Percentiles rank a stretch among this genome's conserved stretches.
These are phyloP conservation scores for Campoletis sonorensis DNA, from an alignment of 1,140 invertebrate species.

Conservation along the genomic window DNA sequence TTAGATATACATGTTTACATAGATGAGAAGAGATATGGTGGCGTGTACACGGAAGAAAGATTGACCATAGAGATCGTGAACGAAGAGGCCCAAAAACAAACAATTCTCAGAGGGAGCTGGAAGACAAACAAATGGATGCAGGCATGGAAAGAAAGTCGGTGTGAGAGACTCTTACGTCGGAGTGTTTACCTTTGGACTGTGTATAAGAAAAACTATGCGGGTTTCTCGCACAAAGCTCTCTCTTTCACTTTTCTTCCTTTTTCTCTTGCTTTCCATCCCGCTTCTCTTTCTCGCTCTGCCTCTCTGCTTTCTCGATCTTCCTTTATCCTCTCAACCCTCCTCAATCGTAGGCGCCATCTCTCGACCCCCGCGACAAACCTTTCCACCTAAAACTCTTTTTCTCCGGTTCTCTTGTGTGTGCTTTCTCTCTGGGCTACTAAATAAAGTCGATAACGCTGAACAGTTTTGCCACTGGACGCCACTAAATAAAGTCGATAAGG, in stretches of 20 bases:
- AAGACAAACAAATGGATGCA: neutral
- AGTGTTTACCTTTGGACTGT: slow-evolving; percentile 3
- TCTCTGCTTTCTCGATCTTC: neutral
- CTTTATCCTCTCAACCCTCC: neutral
- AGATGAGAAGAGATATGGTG: neutral
- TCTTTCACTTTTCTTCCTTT: neutral
- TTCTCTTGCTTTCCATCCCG: neutral
- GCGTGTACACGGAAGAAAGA: too few species aligned
- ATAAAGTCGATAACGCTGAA: slow-evolving; percentile 41
- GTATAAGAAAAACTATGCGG: slow-evolving; percentile 23
- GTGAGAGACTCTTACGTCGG: neutral
- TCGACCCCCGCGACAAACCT: neutral
- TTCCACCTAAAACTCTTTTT: neutral
- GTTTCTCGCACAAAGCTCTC: slow-evolving; percentile 11
- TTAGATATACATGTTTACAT: too few species aligned
- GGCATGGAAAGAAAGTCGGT: neutral
- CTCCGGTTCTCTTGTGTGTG: slow-evolving; percentile 2
- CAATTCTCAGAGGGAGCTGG: neutral
- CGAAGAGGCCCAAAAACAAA: neutral
- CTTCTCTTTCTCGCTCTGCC: too few species aligned
- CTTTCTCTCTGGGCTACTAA: slow-evolving; percentile 33
- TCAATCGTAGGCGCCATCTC: neutral
- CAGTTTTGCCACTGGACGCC: slow-evolving; percentile 36
- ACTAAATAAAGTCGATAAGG: slow-evolving; percentile 42
- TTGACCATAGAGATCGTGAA: neutral